Evolutionary conservation across 1,140 invertebrate species (phyloP).

Genomic region (Drosophila sp.): DNA sequence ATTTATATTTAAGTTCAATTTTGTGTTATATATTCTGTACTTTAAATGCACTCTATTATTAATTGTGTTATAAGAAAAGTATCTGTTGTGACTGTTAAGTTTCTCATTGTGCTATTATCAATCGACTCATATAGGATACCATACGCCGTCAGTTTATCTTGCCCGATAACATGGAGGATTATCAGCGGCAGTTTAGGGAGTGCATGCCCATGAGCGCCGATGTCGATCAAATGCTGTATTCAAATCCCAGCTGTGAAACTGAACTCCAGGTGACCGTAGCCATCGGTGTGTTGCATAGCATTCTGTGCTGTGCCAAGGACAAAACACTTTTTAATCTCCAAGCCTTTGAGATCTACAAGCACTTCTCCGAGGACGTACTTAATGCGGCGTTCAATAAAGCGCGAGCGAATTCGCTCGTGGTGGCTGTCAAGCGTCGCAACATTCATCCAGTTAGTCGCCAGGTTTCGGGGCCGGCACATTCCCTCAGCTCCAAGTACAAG

Average conservation of each 20-base stretch:
- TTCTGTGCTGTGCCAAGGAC: conserved; percentile 87
- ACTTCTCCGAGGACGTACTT: conserved; percentile 88
- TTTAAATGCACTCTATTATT: no score
- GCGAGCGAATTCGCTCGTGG: conserved; percentile 86
- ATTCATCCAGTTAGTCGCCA: conserved; percentile 55
- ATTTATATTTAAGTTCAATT: no score
- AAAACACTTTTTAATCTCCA: conserved; percentile 88
- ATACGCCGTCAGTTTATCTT: conserved; percentile 57
- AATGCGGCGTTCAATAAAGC: conserved; percentile 87
- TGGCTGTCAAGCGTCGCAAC: conserved; percentile 72
- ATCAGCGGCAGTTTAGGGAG: conserved; percentile 48
- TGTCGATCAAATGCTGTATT: conserved; percentile 68
- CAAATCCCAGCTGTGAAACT: conserved; percentile 84
- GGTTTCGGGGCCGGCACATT: conserved; percentile 66
- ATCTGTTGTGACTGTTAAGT: background rate
- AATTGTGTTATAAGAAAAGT: no score
- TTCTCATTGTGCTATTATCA: background rate
- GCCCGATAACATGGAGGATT: conserved; percentile 66
- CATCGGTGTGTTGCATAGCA: conserved; percentile 87
- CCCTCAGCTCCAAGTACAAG: conserved; percentile 76
- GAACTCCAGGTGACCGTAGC: conserved; percentile 86
- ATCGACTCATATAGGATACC: conserved; percentile 9
- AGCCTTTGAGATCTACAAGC: conserved; percentile 89
- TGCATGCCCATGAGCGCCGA: conserved; percentile 45
- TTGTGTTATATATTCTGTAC: no score